Percentiles rank a stretch among this genome's conserved stretches.
Evolutionary conservation across 2,113 vertebrate species (phyloP).

Genomic region (Neotoma lepida): DNA sequence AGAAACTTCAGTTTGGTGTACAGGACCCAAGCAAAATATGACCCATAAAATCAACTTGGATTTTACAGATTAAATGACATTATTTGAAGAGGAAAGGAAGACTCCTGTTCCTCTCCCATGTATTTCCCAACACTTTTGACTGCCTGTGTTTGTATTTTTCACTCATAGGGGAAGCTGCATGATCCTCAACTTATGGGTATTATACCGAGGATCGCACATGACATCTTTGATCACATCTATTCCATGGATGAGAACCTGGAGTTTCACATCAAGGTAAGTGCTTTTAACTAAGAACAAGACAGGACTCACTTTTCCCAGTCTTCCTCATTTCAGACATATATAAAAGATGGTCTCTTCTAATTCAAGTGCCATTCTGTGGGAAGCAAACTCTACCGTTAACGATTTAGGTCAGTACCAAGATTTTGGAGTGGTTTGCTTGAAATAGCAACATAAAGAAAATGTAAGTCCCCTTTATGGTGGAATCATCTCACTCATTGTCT

Average conservation of each 20-base stretch:
- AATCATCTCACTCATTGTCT: not conserved
- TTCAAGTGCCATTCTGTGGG: not conserved
- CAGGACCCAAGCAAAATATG: slow-evolving; percentile 71
- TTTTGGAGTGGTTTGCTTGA: not conserved
- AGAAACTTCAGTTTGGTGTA: slow-evolving; percentile 74
- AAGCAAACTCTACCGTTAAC: not conserved
- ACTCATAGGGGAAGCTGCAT: slow-evolving; percentile 92
- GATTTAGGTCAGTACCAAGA: not conserved
- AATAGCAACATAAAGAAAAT: not conserved
- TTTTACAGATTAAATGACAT: slow-evolving; percentile 88
- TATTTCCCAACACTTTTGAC: not conserved
- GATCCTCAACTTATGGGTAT: slow-evolving; percentile 94
- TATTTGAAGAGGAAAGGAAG: slow-evolving; percentile 76
- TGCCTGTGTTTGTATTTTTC: not conserved
- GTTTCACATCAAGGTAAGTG: slow-evolving; percentile 95
- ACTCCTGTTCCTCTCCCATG: too few species aligned
- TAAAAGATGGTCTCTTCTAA: not conserved
- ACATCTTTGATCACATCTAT: slow-evolving; percentile 98
- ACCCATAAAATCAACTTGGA: slow-evolving; percentile 83
- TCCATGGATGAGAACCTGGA: slow-evolving; percentile 98
- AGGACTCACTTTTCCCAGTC: not conserved
- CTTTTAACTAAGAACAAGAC: not conserved
- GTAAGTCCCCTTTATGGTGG: not conserved
- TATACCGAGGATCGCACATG: slow-evolving; percentile 94
- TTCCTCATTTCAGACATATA: not conserved